phyloP scores from a whole-genome alignment of 2,113 vertebrate species.

The Callithrix jacchus region DNA sequence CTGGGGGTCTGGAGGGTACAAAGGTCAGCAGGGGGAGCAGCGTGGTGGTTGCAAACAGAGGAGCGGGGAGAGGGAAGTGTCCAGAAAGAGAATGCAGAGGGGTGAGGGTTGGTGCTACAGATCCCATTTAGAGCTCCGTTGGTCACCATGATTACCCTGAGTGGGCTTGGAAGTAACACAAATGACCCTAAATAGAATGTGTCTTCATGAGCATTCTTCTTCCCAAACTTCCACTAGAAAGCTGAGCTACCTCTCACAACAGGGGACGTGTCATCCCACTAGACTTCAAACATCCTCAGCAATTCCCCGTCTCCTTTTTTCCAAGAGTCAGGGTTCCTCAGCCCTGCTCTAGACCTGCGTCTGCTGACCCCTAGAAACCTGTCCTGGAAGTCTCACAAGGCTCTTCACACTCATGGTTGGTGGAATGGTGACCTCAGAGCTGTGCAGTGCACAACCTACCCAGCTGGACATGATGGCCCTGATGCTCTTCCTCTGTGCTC shows the following conservation, averaged over 20 bases:
- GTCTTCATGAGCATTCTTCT: neutral
- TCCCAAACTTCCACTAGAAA: neutral
- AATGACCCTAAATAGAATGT: neutral
- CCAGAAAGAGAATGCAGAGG: neutral
- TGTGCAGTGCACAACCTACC: neutral
- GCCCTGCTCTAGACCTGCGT: neutral
- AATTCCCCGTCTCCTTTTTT: neutral
- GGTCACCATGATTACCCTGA: neutral
- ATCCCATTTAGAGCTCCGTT: neutral
- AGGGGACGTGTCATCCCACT: rapidly evolving
- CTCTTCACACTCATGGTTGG: neutral
- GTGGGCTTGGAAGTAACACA: neutral
- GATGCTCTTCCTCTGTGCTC: neutral
- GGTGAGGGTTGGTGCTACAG: too few relatives aligned
- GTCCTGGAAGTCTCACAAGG: neutral
- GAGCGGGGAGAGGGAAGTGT: neutral
- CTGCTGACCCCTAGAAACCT: neutral
- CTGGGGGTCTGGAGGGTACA: too few relatives aligned
- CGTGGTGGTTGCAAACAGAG: neutral
- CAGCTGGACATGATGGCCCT: neutral
- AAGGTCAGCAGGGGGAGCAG: neutral
- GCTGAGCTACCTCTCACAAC: neutral
- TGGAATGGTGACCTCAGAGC: neutral
- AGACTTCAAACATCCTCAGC: neutral
- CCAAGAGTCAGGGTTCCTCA: neutral